Conservation (phyloP, 2,797 vertebrate genomes). For the Hyperoplus immaculatus region DNA sequence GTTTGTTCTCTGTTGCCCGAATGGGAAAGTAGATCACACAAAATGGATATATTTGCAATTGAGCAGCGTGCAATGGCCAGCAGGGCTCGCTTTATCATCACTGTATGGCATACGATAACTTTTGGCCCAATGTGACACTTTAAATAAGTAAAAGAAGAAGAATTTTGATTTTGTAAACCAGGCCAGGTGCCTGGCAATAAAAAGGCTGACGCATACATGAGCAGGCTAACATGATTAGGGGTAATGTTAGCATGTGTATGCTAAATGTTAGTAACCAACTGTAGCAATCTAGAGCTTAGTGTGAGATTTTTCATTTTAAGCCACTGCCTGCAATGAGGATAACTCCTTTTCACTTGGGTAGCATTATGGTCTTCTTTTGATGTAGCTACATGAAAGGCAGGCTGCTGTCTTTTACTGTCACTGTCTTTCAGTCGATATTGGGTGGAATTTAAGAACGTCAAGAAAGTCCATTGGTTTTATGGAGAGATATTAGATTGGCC, state of each 20-base stretch:
- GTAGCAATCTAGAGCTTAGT: not conserved
- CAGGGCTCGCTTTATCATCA: no score
- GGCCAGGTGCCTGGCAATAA: no score
- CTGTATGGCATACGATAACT: no score
- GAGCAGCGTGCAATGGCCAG: no score
- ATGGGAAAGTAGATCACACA: no score
- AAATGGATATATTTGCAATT: no score
- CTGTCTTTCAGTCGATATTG: constrained; percentile 13
- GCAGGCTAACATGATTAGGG: no score
- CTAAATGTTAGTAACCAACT: not conserved
- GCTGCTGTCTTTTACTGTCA: not conserved
- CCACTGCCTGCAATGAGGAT: not conserved
- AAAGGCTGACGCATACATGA: no score
- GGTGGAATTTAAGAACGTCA: constrained; percentile 23
- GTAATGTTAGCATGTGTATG: not conserved
- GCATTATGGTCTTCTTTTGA: not conserved
- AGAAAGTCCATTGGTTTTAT: constrained; percentile 29
- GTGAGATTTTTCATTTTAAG: not conserved
- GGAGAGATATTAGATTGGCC: constrained; percentile 35
- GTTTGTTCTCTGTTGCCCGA: no score
- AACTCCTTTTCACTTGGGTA: not conserved
- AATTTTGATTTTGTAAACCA: no score
- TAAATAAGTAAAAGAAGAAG: no score
- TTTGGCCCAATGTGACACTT: no score
- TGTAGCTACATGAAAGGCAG: not conserved